These are phyloP conservation scores for Varroa destructor DNA, from an alignment of 1,140 invertebrate genomes.

Conservation along the genomic window DNA sequence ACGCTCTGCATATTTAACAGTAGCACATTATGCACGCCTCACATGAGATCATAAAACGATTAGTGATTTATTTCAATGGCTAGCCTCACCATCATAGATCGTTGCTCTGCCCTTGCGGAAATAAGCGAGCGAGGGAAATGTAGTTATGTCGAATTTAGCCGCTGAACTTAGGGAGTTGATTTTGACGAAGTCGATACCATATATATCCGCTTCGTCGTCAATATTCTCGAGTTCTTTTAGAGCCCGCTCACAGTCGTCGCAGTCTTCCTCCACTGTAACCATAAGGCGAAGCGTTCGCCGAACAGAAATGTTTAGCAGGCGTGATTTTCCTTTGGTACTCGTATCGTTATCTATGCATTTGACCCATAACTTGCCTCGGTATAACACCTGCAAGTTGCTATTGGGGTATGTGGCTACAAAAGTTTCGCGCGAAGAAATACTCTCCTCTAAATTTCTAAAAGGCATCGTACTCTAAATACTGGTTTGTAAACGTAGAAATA, in stretches of 20 bases:
- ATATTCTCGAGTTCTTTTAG: constrained; percentile 77
- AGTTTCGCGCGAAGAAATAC: not conserved
- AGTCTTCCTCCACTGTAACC: constrained; percentile 58
- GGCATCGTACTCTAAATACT: not conserved
- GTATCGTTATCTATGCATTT: not conserved
- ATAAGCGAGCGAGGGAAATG: constrained; percentile 66
- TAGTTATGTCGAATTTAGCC: constrained; percentile 61
- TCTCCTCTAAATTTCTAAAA: constrained; percentile 26
- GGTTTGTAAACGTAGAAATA: too few relatives aligned
- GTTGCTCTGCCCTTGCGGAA: constrained; percentile 74
- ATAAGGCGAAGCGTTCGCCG: constrained; percentile 27
- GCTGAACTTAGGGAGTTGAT: constrained; percentile 70
- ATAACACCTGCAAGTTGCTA: too few relatives aligned
- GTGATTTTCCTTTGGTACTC: not conserved
- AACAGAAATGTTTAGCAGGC: not conserved
- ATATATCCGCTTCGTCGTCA: constrained; percentile 80
- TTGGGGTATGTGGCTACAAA: too few relatives aligned
- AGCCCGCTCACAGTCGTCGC: constrained; percentile 72
- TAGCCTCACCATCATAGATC: constrained; percentile 56
- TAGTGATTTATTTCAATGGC: not conserved
- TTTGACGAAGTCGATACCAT: constrained; percentile 85
- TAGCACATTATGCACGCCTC: not conserved
- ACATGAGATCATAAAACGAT: not conserved
- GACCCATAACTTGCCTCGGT: too few relatives aligned
- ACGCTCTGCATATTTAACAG: not conserved